Percentiles rank a stretch among this genome's conserved stretches.
phyloP scores from a whole-genome alignment of 2,888 invertebrate genomes.

The Luffia ferchaultella region DNA sequence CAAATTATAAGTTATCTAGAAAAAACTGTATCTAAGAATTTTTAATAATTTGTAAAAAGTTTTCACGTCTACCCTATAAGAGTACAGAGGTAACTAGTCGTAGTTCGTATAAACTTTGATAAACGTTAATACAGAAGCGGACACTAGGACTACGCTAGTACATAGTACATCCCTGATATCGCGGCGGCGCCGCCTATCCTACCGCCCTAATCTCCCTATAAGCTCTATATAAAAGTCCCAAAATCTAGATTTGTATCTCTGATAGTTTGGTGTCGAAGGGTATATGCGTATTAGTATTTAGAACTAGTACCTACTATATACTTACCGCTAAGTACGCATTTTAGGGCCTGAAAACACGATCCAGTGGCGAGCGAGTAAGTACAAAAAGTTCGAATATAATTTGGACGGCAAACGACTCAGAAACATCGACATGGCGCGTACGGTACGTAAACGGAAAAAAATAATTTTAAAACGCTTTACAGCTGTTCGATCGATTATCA shows the following conservation, averaged over 20 bases:
- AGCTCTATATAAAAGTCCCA: conserved; percentile 58
- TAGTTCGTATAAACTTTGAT: neutral
- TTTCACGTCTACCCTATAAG: neutral
- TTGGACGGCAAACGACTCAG: conserved; percentile 62
- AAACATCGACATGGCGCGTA: conserved; percentile 21
- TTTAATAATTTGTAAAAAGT: neutral
- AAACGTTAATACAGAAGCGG: neutral
- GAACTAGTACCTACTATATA: neutral
- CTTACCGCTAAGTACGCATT: neutral
- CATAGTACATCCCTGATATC: conserved; percentile 16
- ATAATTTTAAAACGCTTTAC: too few relatives aligned
- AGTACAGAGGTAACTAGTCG: neutral
- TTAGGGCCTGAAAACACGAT: neutral
- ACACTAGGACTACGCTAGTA: neutral
- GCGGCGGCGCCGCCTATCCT: neutral
- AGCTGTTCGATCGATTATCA: too few relatives aligned
- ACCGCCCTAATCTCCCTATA: conserved; percentile 56
- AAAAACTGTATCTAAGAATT: neutral
- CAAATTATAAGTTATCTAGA: neutral
- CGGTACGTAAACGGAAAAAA: conserved; percentile 3
- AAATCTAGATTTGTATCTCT: conserved; percentile 31
- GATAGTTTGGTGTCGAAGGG: conserved; percentile 46
- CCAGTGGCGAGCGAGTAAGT: neutral
- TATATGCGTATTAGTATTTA: conserved; percentile 25
- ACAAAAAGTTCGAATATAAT: conserved; percentile 23